Base-by-base conservation (phyloP, 2,797 vertebrate genomes). In the Sebastes trivittatus region DNA sequence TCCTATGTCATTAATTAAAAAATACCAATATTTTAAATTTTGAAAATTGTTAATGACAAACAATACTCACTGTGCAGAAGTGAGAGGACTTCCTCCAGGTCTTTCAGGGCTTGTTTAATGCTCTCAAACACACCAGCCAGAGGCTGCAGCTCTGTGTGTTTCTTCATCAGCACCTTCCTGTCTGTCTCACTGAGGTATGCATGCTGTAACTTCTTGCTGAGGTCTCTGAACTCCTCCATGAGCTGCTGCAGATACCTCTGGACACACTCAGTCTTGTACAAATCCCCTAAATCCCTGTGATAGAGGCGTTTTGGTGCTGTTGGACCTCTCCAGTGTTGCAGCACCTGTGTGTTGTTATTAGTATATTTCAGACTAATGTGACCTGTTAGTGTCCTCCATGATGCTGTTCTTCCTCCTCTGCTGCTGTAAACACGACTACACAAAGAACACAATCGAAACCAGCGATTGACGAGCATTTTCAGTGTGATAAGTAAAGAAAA, bases 21-120 rank as follows among this genome's bases (percentile, higher is more conserved):
- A 10, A 1, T 7, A 16, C 0, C 10, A 25, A 61, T 4, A 18
- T 62, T 23, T 23, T 1, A 23, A 6, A 20, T 7, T 62, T 9
- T 64, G 22, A 11, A 2, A 42, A 42, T 42, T 13, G 36, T 38
- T 38, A 14, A 42, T 42, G 22, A n/a, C 5, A 64, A 20, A 27
- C 29, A 42, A n/a, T 2, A 59, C 91, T 91, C 91, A 98, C 97
- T 93, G 76, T 93, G 87, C 86, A 96, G 93, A 74, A 97, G 91
- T 0, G 94, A 93, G 36, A 95, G 84, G 60, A 99, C 88, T 32
- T 99, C 98, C 62, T 95, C 86, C 0, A 95, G 87, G 66, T 98
- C 97, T 81, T 87, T 89, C 75, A 94, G 74, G 3, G 96, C 93
- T 23, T 90, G 74, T 66, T 95, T 90, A 54, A 95, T 89, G 59